Evolutionary conservation across 2,888 invertebrate species (phyloP), one percentile per base, ranked within the genome.

Genomic region (Endotricha flammealis): DNA sequence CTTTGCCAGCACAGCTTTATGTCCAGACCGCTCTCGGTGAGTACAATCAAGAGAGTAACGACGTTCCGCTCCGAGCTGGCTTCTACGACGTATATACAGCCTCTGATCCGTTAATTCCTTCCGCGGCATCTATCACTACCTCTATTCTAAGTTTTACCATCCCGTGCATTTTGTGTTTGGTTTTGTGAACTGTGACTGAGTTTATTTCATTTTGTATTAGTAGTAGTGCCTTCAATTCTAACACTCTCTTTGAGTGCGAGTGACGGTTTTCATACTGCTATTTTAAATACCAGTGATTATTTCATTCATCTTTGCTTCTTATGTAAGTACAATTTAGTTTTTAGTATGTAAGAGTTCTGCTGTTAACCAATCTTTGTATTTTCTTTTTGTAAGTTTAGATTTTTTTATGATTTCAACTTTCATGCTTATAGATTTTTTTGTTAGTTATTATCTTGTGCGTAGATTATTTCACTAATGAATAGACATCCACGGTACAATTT

Each of bases 11-110:
- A 25, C 90, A 91, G 64, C 89, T 95, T 52, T 90, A 92, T 68
- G 89, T 97, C 73, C 94, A 92, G 85, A 97, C 97, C 48, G 92
- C 94, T 62, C 90, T 92, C 89, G 95, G 96, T 95, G 92, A 94
- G 94, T 90, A 88, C 70, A 76, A 75, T 64, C 75, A 75, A 63
- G 82, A 83, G 51, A 76, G 57, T 74, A 82, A 80, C 56, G 81
- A 85, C 58, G 76, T 81, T 47, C 80, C 78, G 29, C 57, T 74
- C 36, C 77, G 74, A 50, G 81, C 83, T 47, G 87, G 86, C 51
- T 86, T 87, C 74, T 87, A 86, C 69, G 80, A 87, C 53, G 83
- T 86, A 39, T 86, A 79, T 61, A 82, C 80, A 42, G 77, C 77
- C 56, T 67, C 78, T 44, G 68, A 80, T 46, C 64, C 79, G 46